phyloP scores from a whole-genome alignment of 1,140 invertebrate species.

The Rhizoglyphus robini region DNA sequence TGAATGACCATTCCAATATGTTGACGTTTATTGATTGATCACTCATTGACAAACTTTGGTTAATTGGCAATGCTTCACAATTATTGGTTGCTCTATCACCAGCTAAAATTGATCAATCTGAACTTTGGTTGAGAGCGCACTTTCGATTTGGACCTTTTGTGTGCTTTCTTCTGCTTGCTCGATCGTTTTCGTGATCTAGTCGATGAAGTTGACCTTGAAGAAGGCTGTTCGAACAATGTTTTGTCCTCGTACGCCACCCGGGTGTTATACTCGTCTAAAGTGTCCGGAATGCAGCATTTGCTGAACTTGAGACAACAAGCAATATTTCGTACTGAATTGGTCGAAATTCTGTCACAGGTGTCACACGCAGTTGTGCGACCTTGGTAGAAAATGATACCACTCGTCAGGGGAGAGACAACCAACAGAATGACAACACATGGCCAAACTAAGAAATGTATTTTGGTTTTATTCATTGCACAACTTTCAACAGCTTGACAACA shows the following conservation, averaged over 20 bases:
- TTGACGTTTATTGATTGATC: too few relatives aligned
- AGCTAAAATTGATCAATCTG: too few relatives aligned
- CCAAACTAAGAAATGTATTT: too few relatives aligned
- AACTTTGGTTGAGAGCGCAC: too few relatives aligned
- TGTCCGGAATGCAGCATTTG: constrained; percentile 14
- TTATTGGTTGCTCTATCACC: too few relatives aligned
- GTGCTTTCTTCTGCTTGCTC: background rate
- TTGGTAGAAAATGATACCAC: constrained; percentile 1
- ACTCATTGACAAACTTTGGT: too few relatives aligned
- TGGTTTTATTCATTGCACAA: too few relatives aligned
- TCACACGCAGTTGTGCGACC: constrained; percentile 16
- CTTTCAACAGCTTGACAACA: too few relatives aligned
- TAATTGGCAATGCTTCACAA: too few relatives aligned
- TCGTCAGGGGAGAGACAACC: too few relatives aligned
- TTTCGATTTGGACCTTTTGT: background rate
- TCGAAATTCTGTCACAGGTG: constrained; percentile 9
- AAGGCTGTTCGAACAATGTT: background rate
- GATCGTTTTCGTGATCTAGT: background rate
- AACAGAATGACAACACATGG: too few relatives aligned
- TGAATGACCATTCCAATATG: too few relatives aligned
- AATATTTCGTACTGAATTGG: constrained; percentile 17
- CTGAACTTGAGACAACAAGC: constrained; percentile 12
- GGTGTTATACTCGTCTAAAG: constrained; percentile 9
- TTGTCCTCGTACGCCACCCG: background rate
- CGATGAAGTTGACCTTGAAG: background rate